These are phyloP conservation scores for Ceratotherium simum DNA, from an alignment of 2,113 vertebrate species.

Conservation along the genomic window DNA sequence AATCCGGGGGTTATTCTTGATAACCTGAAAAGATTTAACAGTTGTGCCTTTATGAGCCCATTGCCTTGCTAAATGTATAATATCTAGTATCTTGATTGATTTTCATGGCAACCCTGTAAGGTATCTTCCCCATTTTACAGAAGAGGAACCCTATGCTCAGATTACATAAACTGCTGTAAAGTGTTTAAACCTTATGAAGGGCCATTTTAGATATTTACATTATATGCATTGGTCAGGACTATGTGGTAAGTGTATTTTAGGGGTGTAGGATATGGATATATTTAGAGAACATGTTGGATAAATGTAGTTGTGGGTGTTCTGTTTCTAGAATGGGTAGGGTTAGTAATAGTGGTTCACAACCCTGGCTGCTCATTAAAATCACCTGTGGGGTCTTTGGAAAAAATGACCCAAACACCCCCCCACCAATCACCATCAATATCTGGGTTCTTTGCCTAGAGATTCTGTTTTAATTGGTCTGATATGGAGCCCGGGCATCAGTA, in stretches of 20 bases:
- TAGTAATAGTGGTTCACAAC: neutral
- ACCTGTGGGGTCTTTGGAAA: neutral
- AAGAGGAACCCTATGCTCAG: neutral
- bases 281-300: neutral
- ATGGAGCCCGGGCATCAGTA: neutral
- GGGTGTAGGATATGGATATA: neutral
- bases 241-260: slow-evolving; percentile 22
- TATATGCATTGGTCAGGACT: neutral
- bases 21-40: neutral
- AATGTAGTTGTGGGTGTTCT: neutral
- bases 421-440: neutral
- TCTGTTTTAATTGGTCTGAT: slow-evolving; percentile 20
- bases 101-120: neutral
- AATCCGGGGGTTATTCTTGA: slow-evolving; percentile 1
- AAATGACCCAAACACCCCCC: neutral
- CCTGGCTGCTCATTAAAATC: neutral
- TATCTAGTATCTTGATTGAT: slow-evolving; percentile 20
- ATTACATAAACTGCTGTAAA: neutral
- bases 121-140: neutral
- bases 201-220: neutral
- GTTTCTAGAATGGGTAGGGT: neutral
- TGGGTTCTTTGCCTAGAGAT: neutral
- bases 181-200: neutral
- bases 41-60: neutral
- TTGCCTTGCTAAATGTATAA: slow-evolving; percentile 35